phyloP scores from a whole-genome alignment of 2,888 invertebrate genomes.

The Cheilosia urbana region DNA sequence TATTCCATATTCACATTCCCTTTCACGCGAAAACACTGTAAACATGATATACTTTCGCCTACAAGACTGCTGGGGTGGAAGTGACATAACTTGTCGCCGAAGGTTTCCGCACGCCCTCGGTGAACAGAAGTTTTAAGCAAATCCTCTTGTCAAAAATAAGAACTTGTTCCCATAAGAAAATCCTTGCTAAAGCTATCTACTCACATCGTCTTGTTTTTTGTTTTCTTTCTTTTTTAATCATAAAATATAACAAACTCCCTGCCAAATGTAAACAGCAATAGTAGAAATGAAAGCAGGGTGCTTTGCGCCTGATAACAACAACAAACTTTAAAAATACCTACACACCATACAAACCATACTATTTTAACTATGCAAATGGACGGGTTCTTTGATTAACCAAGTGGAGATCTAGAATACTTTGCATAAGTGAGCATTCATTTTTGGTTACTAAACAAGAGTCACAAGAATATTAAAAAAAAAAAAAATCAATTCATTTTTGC shows the following conservation, averaged over 20 bases:
- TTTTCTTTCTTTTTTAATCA: background rate
- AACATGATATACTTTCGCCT: background rate
- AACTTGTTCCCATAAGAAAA: background rate
- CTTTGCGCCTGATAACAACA: background rate
- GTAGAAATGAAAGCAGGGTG: too few relatives aligned
- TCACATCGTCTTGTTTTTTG: background rate
- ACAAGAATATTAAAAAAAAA: background rate
- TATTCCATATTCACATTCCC: conserved; percentile 3
- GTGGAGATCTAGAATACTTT: too few relatives aligned
- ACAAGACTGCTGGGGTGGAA: background rate
- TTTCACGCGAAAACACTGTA: background rate
- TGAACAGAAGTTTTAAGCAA: background rate
- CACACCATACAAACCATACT: background rate
- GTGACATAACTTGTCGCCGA: background rate
- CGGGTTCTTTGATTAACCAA: background rate
- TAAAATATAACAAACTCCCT: background rate
- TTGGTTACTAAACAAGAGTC: too few relatives aligned
- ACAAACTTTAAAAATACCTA: background rate
- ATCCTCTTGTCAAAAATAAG: background rate
- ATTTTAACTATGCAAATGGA: background rate
- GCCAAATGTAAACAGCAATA: background rate
- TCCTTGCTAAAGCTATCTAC: background rate
- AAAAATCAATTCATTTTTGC: background rate
- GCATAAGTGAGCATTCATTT: too few relatives aligned
- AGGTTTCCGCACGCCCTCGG: background rate